phyloP scores from a whole-genome alignment of 2,888 invertebrate genomes.

The Beris morrisii region DNA sequence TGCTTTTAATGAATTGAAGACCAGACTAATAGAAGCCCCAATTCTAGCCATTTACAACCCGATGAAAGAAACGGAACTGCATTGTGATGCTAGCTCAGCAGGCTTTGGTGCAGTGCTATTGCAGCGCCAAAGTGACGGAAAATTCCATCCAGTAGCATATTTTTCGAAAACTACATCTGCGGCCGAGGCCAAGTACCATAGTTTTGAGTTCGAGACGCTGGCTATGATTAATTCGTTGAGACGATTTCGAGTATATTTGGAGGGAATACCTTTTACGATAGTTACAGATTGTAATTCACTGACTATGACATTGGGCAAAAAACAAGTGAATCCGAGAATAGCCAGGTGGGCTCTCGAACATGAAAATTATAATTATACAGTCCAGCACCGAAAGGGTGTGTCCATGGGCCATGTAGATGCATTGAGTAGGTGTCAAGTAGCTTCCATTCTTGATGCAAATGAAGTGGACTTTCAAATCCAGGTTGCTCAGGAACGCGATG shows the following conservation, averaged over 20 bases:
- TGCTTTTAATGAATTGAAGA: constrained; percentile 33
- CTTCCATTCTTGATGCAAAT: not conserved
- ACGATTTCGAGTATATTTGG: constrained; percentile 43
- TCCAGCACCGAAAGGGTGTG: constrained; percentile 35
- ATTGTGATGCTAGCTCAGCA: constrained; percentile 44
- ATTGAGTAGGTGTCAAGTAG: constrained; percentile 38
- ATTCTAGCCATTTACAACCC: constrained; percentile 45
- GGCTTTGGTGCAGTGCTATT: constrained; percentile 44
- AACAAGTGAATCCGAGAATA: constrained; percentile 40
- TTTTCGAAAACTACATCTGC: constrained; percentile 44
- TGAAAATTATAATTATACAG: constrained; percentile 36
- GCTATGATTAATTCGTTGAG: constrained; percentile 44
- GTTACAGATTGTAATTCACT: constrained; percentile 45
- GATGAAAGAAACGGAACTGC: constrained; percentile 43
- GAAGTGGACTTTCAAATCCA: not conserved
- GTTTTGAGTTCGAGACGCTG: constrained; percentile 46
- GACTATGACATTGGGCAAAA: constrained; percentile 35
- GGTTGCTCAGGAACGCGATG: constrained; percentile 30
- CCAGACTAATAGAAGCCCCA: constrained; percentile 36
- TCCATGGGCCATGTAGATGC: constrained; percentile 46
- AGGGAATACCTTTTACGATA: constrained; percentile 43
- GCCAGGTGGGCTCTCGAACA: constrained; percentile 35
- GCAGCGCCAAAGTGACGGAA: constrained; percentile 39
- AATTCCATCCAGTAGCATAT: constrained; percentile 45
- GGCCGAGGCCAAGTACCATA: constrained; percentile 44